A percentile compares a stretch with the other conserved stretches of the same genome.
Conservation (phyloP, 23 tunicate species). For the Oikopleura vanhoeffeni region DNA sequence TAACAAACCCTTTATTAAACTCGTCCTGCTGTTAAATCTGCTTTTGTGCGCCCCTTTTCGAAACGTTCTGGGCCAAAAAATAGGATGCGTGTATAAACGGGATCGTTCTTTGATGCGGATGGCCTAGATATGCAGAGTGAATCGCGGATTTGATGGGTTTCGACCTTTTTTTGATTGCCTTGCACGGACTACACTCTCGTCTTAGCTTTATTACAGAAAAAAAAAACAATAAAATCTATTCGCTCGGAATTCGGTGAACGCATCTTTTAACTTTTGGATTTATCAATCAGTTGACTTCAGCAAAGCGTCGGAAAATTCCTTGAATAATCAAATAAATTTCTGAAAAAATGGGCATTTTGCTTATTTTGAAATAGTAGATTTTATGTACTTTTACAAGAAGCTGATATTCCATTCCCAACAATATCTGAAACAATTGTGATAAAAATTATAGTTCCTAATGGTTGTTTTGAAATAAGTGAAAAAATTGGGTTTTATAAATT, state of each 20-base stretch:
- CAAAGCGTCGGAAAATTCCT: neutral
- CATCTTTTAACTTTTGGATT: neutral
- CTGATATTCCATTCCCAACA: no score
- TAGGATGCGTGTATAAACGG: conserved; percentile 47
- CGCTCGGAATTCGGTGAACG: conserved; percentile 19
- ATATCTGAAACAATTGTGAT: no score
- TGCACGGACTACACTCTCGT: neutral
- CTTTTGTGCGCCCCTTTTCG: neutral
- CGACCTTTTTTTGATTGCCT: conserved; percentile 29
- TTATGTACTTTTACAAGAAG: no score
- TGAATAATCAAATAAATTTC: no score
- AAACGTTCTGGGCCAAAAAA: conserved; percentile 20
- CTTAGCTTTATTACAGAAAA: conserved; percentile 27
- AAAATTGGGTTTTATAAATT: no score
- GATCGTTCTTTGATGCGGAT: conserved; percentile 66
- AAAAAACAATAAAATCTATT: no score
- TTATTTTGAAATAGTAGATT: no score
- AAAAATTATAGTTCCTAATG: no score
- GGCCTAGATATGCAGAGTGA: conserved; percentile 68
- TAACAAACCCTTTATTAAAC: neutral
- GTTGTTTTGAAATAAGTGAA: no score
- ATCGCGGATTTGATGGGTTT: conserved; percentile 95
- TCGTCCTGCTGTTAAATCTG: neutral
- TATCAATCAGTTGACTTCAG: neutral
- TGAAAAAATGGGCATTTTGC: no score